These are phyloP conservation scores for Megaceryle torquata DNA, from an alignment of 2,113 vertebrate species.

Conservation along the genomic window DNA sequence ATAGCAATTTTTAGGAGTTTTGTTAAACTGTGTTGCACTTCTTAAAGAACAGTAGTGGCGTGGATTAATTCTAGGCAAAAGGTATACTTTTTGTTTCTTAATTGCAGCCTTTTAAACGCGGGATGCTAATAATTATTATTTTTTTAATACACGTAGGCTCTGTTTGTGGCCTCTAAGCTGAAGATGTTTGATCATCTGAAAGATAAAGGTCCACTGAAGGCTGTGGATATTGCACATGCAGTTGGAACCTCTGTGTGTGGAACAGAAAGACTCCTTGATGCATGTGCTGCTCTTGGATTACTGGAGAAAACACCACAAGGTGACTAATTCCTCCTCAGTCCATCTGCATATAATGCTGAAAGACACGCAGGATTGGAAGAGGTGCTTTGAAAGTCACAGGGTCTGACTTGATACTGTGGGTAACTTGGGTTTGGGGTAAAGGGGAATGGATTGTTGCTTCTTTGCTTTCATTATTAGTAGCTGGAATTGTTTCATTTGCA, in stretches of 20 bases:
- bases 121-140: background rate
- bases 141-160: slow-evolving; percentile 67
- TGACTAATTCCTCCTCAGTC: slow-evolving; percentile 1
- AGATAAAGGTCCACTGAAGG: slow-evolving; percentile 46
- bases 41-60: background rate
- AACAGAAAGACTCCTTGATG: slow-evolving; percentile 81
- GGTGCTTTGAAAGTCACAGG: background rate
- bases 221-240: slow-evolving; percentile 72
- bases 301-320: slow-evolving; percentile 69
- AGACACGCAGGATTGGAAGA: background rate
- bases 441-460: background rate
- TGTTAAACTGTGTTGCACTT: background rate
- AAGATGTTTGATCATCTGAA: slow-evolving; percentile 85
- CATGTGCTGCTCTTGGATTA: slow-evolving; percentile 81
- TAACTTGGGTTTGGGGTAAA: background rate
- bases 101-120: background rate
- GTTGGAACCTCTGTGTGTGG: slow-evolving; percentile 74
- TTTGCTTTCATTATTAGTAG: background rate
- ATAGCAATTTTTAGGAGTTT: background rate
- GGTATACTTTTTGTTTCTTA: background rate
- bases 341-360: background rate
- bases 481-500: background rate
- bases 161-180: slow-evolving; percentile 85
- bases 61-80: background rate
- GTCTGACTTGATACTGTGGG: background rate